phyloP scores from a whole-genome alignment of 2,797 vertebrate genomes.

The Syndactyla subalaris region DNA sequence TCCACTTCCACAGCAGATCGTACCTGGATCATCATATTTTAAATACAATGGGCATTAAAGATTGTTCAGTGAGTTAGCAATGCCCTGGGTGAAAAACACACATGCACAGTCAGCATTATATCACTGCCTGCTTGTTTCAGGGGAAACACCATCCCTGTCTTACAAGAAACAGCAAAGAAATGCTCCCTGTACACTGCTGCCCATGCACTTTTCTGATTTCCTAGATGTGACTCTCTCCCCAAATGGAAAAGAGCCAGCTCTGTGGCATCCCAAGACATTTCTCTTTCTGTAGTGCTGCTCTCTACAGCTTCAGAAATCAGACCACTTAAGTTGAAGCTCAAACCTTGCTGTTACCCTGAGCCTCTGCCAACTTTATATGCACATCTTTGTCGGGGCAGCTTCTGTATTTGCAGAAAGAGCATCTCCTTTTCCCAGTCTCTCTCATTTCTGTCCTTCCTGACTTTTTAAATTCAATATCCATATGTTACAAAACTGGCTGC shows the following conservation, averaged over 20 bases:
- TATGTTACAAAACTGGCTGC: slow-evolving; percentile 40
- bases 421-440: not conserved
- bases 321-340: not conserved
- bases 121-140: not conserved
- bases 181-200: not conserved
- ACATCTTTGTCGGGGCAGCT: not conserved
- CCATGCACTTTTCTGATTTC: not conserved
- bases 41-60: not conserved
- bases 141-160: not conserved
- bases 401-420: not conserved
- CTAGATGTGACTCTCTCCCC: not conserved
- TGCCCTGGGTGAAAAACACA: not conserved
- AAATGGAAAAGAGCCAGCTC: not conserved
- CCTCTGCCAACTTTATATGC: not conserved
- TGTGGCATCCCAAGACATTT: not conserved
- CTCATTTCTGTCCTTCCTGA: not conserved
- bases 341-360: not conserved
- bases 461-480: not conserved
- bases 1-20: not conserved
- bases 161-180: not conserved
- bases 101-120: not conserved
- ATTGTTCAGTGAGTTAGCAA: not conserved
- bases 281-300: not conserved
- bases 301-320: not conserved
- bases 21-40: not conserved